Conservation (phyloP, 2,888 invertebrate genomes). For the Tanypteryx hageni region DNA sequence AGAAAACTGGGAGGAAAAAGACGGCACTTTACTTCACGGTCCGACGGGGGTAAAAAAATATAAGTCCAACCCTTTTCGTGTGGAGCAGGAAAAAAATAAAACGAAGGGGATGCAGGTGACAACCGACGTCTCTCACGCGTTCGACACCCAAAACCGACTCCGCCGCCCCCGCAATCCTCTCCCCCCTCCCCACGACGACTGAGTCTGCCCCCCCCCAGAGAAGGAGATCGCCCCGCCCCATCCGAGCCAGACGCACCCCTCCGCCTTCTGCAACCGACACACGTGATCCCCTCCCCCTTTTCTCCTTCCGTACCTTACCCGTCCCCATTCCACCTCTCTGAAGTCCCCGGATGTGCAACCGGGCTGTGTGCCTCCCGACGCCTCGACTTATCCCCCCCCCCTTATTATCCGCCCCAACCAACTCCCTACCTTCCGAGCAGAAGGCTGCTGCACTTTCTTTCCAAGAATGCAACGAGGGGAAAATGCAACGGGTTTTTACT, state of each 20-base stretch:
- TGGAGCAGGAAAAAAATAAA: too few species aligned
- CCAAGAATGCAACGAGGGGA: not conserved
- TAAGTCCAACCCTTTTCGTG: too few species aligned
- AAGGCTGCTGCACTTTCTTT: not conserved
- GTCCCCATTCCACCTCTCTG: not conserved
- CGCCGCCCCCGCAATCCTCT: not conserved
- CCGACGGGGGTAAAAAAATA: too few species aligned
- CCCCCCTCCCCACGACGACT: not conserved
- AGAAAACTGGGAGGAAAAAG: not conserved
- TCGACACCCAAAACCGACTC: too few species aligned
- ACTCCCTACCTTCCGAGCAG: not conserved
- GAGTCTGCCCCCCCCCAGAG: not conserved
- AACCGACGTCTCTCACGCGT: too few species aligned
- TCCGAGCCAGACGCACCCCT: not conserved
- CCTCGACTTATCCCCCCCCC: not conserved
- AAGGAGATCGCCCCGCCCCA: not conserved
- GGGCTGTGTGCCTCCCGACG: not conserved
- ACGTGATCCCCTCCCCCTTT: not conserved
- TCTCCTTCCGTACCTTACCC: not conserved
- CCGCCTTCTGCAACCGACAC: not conserved
- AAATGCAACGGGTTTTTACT: not conserved
- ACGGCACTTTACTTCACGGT: not conserved
- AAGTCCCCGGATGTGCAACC: constrained; percentile 7
- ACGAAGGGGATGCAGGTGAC: too few species aligned
- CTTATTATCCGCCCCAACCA: not conserved